phyloP scores from a whole-genome alignment of 2,113 vertebrate genomes.

The Ammospiza nelsoni region DNA sequence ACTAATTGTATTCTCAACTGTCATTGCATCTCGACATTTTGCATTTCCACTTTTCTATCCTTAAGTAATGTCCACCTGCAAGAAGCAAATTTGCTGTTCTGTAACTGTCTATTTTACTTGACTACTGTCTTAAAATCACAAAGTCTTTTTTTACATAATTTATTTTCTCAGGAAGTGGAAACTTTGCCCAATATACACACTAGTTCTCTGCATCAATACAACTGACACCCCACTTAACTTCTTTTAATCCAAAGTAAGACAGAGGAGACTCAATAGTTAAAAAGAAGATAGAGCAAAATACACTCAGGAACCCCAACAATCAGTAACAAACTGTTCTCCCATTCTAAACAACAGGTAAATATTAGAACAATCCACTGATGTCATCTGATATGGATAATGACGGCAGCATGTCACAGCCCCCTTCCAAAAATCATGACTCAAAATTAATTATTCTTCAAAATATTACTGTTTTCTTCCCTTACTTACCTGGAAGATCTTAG shows the following conservation, averaged over 20 bases:
- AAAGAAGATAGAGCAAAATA: neutral
- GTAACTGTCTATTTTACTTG: neutral
- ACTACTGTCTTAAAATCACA: neutral
- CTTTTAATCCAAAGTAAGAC: neutral
- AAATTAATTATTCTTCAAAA: neutral
- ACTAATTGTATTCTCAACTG: neutral
- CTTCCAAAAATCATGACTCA: neutral
- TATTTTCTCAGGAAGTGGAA: neutral
- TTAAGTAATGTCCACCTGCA: neutral
- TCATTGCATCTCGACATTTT: neutral
- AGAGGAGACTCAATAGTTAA: neutral
- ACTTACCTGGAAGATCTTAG: slow-evolving; percentile 96
- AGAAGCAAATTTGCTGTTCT: neutral
- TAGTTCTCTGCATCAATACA: neutral
- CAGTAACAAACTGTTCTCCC: neutral
- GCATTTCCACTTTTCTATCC: neutral
- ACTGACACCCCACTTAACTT: neutral
- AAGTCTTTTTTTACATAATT: neutral
- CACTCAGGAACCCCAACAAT: neutral
- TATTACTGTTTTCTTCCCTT: neutral
- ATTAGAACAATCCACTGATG: neutral
- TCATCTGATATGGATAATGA: neutral
- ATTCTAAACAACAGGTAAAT: neutral
- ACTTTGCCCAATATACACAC: neutral
- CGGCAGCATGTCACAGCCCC: neutral